Evolutionary conservation across 2,888 invertebrate genomes (phyloP).

Genomic region (Drosophila quasianomalipes): DNA sequence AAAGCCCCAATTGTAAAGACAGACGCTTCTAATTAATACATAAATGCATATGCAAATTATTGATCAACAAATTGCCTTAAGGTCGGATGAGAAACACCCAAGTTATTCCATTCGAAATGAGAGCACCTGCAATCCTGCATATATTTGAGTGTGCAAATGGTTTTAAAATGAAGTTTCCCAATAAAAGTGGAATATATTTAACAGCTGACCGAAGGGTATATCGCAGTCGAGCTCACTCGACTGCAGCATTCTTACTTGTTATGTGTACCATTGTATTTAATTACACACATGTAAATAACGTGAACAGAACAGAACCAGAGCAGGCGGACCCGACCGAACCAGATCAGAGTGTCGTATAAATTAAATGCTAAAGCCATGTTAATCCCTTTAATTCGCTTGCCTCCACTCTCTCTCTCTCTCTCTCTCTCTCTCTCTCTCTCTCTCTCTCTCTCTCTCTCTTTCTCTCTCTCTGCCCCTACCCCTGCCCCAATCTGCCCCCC

Average conservation of each 20-base stretch:
- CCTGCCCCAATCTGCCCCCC: conserved; percentile 2
- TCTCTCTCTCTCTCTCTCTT: conserved; percentile 14
- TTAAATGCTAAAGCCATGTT: conserved; percentile 80
- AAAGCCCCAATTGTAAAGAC: neutral
- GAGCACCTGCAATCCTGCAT: neutral
- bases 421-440: too few relatives aligned
- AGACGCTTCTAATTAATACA: neutral
- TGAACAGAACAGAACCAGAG: conserved; percentile 4
- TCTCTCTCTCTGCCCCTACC: conserved; percentile 24
- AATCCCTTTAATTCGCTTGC: conserved; percentile 79
- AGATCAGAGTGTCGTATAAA: conserved; percentile 62
- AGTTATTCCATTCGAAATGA: neutral
- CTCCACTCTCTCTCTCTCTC: conserved; percentile 26
- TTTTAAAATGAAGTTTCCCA: neutral
- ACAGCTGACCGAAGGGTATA: neutral
- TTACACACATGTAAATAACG: conserved; percentile 15
- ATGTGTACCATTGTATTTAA: conserved; percentile 30
- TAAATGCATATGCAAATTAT: neutral
- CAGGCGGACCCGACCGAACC: conserved; percentile 5
- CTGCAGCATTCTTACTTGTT: neutral
- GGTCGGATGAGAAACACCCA: neutral
- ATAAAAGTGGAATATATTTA: neutral
- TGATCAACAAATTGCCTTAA: neutral
- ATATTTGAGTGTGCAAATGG: neutral
- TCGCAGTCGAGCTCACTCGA: neutral